Base-by-base conservation (phyloP, 2,113 vertebrate genomes). In the Leuciscus idus region DNA sequence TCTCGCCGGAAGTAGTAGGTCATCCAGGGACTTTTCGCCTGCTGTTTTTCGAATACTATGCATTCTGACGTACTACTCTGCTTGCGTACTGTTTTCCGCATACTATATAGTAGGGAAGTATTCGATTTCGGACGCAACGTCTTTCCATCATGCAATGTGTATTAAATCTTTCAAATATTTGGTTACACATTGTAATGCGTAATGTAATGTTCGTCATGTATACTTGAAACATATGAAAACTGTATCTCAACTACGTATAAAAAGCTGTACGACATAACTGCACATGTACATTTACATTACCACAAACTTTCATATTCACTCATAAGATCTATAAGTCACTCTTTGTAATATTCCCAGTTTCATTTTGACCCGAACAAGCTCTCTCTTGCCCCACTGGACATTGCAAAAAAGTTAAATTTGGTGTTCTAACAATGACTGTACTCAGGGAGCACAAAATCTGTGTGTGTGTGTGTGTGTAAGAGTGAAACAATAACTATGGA, bases 401-500 rank as follows among this genome's bases (percentile, higher is more conserved):
- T 66, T 50, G 61, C 39, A 66, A 23, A 64, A 81, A 66, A 12
- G 8, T 28, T 33, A 12, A 11, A 30, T 33, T 28, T n/a, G 2
- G 6, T 50, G 5, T 50, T n/a, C 50, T 62, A 64, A 79, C 46
- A 64, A 10, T 59, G 61, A 26, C 64, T 84, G 59, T 36, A 39
- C 81, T 84, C 39, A 33, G 59, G 68, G 17, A 50, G 74, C 11
- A 36, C 6, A 21, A 50, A 55, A 48, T 26, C 23, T 28, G 6
- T n/a, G 68, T 70, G 81, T 80, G 62, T 79, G 43, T 66, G 68
- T 85, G 30, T 39, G 39, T 39, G 39, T 39, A 8, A 43, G 39
- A 43, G 1, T 43, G 39, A 43, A 43, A 43, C 7, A 8, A 43
- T 43, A 43, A 43, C 43, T 43, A 43, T 43, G 43, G 43, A 43